Conservation (phyloP, 2,888 invertebrate species). For the Carpatolechia fugitivella region DNA sequence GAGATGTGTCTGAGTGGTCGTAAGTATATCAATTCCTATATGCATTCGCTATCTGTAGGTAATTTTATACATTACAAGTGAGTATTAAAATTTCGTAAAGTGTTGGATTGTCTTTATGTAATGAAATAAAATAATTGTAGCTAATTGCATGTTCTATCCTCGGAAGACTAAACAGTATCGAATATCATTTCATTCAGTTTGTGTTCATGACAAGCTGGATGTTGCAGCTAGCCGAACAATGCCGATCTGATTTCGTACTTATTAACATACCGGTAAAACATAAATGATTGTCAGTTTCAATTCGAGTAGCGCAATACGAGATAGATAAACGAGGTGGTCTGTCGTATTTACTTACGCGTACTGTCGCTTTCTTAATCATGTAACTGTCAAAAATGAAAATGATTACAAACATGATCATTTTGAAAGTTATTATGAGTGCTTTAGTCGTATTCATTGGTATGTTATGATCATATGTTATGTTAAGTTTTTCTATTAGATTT, state of each 20-base stretch:
- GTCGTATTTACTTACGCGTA: slow-evolving; percentile 35
- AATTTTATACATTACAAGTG: no score
- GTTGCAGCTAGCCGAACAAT: slow-evolving; percentile 6
- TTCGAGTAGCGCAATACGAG: neutral
- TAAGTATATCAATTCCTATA: no score
- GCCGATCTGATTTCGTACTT: slow-evolving; percentile 17
- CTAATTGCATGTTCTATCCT: slow-evolving; percentile 11
- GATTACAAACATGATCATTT: slow-evolving; percentile 32
- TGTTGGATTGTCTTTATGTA: no score
- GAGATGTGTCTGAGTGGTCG: no score
- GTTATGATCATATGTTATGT: neutral
- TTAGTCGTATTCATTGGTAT: neutral
- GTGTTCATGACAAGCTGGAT: slow-evolving; percentile 22
- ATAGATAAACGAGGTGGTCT: slow-evolving; percentile 18
- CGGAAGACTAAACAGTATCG: slow-evolving; percentile 33
- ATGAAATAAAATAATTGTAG: no score
- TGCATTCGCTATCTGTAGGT: no score
- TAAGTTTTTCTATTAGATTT: neutral
- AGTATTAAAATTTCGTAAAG: no score
- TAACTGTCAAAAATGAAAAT: slow-evolving; percentile 40
- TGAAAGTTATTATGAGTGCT: slow-evolving; percentile 36
- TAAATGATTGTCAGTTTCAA: neutral
- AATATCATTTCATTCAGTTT: slow-evolving; percentile 38
- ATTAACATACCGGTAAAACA: slow-evolving; percentile 16
- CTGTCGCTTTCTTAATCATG: slow-evolving; percentile 44